Base-by-base conservation (phyloP, 2,113 vertebrate genomes). In the Elephantulus edwardii region DNA sequence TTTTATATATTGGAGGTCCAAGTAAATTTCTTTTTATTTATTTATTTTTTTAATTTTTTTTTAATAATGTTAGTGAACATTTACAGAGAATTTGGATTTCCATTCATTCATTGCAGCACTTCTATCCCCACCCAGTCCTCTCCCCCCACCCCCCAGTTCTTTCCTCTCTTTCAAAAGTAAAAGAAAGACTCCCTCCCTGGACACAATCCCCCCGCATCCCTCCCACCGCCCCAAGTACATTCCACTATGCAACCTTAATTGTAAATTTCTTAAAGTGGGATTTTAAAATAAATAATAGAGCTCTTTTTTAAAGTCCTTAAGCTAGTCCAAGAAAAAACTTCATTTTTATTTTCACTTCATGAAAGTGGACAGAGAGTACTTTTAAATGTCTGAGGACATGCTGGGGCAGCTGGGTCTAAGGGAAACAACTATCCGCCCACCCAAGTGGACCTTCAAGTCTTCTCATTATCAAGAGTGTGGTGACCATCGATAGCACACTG, bases 381-480 rank as follows among this genome's bases (percentile, higher is more conserved):
- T 35, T 54, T 16, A 70, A 42, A 22, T 24, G 1, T 28, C 30
- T 88, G 86, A 76, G 0, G n/a, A n/a, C n/a, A 26, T 20, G 17
- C 40, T 46, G 7, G 2, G 9, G 33, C 6, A 2, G 13, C 22
- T 26, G 46, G 40, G 28, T n/a, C 0, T 1, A 9, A 16, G 40
- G 30, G 6, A 8, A 19, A 50, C 5, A 19, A 83, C 48, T 42
- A 40, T 3, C 82, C 17, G 9, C 6, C 74, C 85, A 42, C 78
- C 44, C 44, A 93, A 87, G 33, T 64, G 13, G 38, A 64, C 48
- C 30, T 60, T 8, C 0, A 30, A 74, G 93, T 95, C 92, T 94
- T 83, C 88, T 86, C 85, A 91, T 95, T 38, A 54, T 50, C 60
- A 48, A 83, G 35, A 79, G n/a, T 72, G 64, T 71, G 9, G 78